Conservation (phyloP, 2,113 vertebrate species). For the Chinchilla lanigera region DNA sequence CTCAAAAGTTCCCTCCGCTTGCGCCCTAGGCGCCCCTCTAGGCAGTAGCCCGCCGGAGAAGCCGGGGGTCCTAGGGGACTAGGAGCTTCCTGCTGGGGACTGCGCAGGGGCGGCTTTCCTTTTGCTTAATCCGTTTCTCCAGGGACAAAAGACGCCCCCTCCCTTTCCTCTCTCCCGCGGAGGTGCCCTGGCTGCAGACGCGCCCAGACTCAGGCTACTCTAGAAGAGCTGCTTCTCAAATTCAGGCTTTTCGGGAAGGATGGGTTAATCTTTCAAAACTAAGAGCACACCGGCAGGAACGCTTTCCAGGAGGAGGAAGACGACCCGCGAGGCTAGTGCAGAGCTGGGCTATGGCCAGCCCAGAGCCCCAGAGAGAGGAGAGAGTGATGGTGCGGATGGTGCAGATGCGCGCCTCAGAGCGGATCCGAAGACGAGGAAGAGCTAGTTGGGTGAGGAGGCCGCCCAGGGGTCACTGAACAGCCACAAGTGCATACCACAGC, state of each 20-base stretch:
- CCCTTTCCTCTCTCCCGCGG: rapidly evolving
- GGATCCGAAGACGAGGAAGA: not conserved
- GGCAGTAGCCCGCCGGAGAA: not conserved
- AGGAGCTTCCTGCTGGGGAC: not conserved
- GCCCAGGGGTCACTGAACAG: not conserved
- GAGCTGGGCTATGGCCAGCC: not conserved
- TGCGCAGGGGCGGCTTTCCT: not conserved
- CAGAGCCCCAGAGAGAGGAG: rapidly evolving
- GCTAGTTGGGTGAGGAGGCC: not conserved
- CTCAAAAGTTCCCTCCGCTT: slow-evolving; percentile 61
- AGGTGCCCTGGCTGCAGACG: not conserved
- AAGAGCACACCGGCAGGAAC: not conserved
- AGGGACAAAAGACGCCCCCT: slow-evolving; percentile 12
- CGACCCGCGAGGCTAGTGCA: not conserved
- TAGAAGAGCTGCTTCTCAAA: slow-evolving; percentile 17
- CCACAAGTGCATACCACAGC: not conserved
- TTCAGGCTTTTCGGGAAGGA: not conserved
- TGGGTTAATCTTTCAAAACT: not conserved
- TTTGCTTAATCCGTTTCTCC: not conserved
- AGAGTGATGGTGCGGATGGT: too few species aligned
- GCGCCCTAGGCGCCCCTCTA: not conserved
- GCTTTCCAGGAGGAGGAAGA: not conserved
- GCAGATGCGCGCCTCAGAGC: not conserved
- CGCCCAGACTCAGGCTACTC: not conserved
- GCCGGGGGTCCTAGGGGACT: not conserved